phyloP scores from a whole-genome alignment of 1,140 invertebrate genomes.

The Drosophila repletoides region DNA sequence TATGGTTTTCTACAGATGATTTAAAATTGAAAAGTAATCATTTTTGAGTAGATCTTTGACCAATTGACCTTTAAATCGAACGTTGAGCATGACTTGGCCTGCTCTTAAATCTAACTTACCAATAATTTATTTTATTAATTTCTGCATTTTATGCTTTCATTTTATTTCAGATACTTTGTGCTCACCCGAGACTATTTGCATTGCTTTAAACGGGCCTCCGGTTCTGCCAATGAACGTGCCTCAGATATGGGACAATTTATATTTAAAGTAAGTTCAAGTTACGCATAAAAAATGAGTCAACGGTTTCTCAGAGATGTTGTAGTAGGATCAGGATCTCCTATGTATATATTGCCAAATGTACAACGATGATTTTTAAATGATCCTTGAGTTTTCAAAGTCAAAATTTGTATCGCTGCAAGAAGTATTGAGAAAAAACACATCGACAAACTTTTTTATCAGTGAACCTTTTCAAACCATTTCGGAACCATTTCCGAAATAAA shows the following conservation, averaged over 20 bases:
- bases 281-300: not conserved
- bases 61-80: constrained; percentile 52
- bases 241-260: constrained; percentile 89
- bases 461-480: too few relatives aligned
- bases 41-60: constrained; percentile 11
- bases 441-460: too few relatives aligned
- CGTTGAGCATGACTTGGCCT: constrained; percentile 18
- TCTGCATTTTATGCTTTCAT: constrained; percentile 13
- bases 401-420: too few relatives aligned
- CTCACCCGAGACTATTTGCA: constrained; percentile 87
- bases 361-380: constrained; percentile 1
- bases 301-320: not conserved
- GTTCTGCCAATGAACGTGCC: constrained; percentile 84
- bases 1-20: constrained; percentile 1
- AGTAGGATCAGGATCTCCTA: not conserved
- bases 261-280: constrained; percentile 84
- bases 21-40: constrained; percentile 30
- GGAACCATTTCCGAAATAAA: too few relatives aligned
- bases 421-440: too few relatives aligned
- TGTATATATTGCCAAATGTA: not conserved
- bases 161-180: constrained; percentile 85
- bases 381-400: too few relatives aligned
- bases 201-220: constrained; percentile 87
- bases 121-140: constrained; percentile 9
- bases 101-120: constrained; percentile 31